Evolutionary conservation across 2,113 vertebrate genomes (phyloP), one percentile per base, ranked within the genome.

Genomic region (Cervus canadensis): DNA sequence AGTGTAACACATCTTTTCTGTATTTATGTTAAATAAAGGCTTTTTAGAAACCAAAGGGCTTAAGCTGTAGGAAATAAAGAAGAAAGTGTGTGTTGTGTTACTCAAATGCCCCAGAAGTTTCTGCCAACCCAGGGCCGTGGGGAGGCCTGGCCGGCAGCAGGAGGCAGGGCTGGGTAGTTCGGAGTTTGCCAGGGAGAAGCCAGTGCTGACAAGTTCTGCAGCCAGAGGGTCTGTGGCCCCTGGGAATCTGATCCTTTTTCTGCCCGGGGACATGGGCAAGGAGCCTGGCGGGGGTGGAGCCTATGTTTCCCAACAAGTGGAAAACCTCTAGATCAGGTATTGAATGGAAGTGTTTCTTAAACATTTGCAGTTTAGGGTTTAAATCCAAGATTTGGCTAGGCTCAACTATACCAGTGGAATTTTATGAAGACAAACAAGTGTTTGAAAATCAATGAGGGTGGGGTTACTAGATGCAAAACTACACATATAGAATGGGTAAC

Each of bases 41-140:
- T 96, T 85, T 96, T 94, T 84, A 40, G 64, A 92, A 96, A 97
- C 86, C 96, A 94, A 96, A 94, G 97, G 97, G 97, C 97, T 98
- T 98, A 98, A 97, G 94, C 97, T 45, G 81, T 74, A 96, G 97
- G 97, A 97, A 97, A 96, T 93, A 95, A 98, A 97, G 97, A 96
- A 91, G 95, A 97, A 98, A 97, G 94, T 89, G 92, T 52, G 59
- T 0, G 11, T 85, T 92, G 6, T 96, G 98, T 90, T 85, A 94
- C 97, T 89, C 89, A 96, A 98, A 98, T 97, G 98, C 98, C 98
- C 95, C 95, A 98, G 97, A 98, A 98, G 94, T 94, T 98, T 96
- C 97, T 95, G 89, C 97, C 98, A 95, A 96, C 96, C 95, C 97
- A 64, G 67, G 93, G 2, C 64, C 96, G 94, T 96, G 79, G 94